Base-by-base conservation (phyloP, 2,888 invertebrate species). In the Lycocerus yunnanus region DNA sequence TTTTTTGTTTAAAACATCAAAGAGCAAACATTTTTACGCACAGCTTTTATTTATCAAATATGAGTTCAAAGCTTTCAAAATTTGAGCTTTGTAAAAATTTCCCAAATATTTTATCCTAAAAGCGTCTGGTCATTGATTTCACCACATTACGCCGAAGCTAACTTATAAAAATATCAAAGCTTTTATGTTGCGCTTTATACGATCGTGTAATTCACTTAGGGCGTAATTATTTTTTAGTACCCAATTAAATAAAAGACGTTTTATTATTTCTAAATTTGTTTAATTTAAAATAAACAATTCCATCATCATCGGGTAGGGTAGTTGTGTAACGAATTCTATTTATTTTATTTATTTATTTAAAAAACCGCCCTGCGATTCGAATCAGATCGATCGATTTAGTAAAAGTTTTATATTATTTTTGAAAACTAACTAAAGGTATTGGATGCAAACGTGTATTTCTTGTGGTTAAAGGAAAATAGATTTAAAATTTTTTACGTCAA, bases 21-120 rank as follows among this genome's bases (percentile, higher is more conserved):
- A 68, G 74, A 60, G 66, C 66, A 65, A 43, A 74, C 71, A 71
- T 71, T 74, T 74, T 65, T 58, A 67, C 59, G 68, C 71, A 71
- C 27, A 59, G 68, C 74, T 71, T 74, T 74, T 68, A 71, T 74
- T 71, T 71, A 65, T 63, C 68, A 66, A 72, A 74, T 71, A 71
- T 71, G 66, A 74, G 71, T 74, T 71, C 71, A 74, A 74, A 74
- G 74, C 74, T 74, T 74, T 68, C 71, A 71, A 74, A 71, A 71
- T 74, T 68, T 63, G 74, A 66, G 69, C 74, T 72, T 74, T 74
- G 68, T 72, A 66, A 69, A 65, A 63, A 71, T 71, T 71, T 68
- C 71, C 71, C 71, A 74, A 74, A 74, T 74, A 72, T 74, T 74
- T 74, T 58, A 74, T 68, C 71, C 71, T 72, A 71, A 74, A 74